Evolutionary conservation across 2,797 vertebrate genomes (phyloP), one percentile per base, ranked within the genome.

Genomic region (Molothrus ater): DNA sequence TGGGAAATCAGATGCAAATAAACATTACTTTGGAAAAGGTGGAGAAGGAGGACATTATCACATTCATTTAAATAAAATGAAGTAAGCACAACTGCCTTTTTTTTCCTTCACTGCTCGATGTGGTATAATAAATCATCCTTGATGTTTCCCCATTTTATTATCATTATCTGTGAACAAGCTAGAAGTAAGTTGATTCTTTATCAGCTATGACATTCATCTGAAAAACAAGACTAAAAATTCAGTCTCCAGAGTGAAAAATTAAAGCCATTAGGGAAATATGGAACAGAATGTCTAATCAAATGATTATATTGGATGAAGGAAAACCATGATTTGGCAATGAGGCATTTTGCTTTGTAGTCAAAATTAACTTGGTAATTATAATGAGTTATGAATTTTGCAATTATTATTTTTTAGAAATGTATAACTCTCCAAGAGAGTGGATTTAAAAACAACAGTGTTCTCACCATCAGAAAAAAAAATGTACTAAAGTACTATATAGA

Each of bases 271-370:
- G 83, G 75, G 94, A 96, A 94, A 94, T 96, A 92, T 18, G 17
- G 76, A 90, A 78, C 75, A 96, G 93, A 85, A 91, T 89, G 80
- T 73, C 83, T 96, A 94, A 95, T 95, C 66, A 95, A 96, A 97
- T 97, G 7, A 91, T 93, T 91, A 78, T 91, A 86, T 84, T 88
- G 78, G 74, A 89, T 93, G 72, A 94, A 96, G 86, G 54, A 86
- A 94, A 93, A 61, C 47, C 57, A 56, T 82, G 72, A 56, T 92
- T 94, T 96, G 79, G 54, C 80, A 96, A 63, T 59, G 88, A 96
- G n/a, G 47, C 75, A 42, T 89, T 96, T 97, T 93, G n/a, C 92
- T 96, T 97, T 96, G 90, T 96, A 87, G 86, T 93, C 91, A 68
- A 65, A 96, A 96, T 96, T 91, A 87, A 63, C 63, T 87, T 90